Evolutionary conservation across 2,888 invertebrate genomes (phyloP).

Genomic region (Brachyptera risi): DNA sequence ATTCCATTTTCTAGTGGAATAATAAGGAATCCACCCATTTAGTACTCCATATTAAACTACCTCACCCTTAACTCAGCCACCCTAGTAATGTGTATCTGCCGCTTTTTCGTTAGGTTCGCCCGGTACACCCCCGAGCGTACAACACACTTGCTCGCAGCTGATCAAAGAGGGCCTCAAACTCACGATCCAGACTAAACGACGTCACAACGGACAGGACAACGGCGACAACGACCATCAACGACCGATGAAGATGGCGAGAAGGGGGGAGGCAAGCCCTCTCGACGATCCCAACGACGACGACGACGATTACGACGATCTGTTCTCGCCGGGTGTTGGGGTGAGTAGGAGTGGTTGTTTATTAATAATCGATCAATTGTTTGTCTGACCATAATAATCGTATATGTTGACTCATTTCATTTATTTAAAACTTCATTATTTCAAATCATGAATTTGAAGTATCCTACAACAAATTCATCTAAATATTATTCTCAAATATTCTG

Average conservation of each 20-base stretch:
- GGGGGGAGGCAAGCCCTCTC: constrained; percentile 44
- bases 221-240: constrained; percentile 35
- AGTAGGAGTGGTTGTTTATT: constrained; percentile 34
- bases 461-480: no score
- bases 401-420: no score
- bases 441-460: no score
- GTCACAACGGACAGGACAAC: constrained; percentile 53
- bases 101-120: constrained; percentile 43
- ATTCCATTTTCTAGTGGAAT: no score
- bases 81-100: no score
- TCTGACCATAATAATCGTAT: no score
- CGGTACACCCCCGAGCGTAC: constrained; percentile 54
- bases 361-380: no score
- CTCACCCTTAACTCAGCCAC: no score
- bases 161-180: constrained; percentile 86
- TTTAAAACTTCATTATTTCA: no score
- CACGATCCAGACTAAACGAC: constrained; percentile 84
- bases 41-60: no score
- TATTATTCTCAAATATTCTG: no score
- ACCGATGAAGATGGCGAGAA: constrained; percentile 38
- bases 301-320: constrained; percentile 42
- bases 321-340: constrained; percentile 50
- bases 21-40: no score
- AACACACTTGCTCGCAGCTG: constrained; percentile 81
- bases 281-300: constrained; percentile 32